Percentiles rank a stretch among this genome's conserved stretches.
Evolutionary conservation across 2,113 vertebrate species (phyloP).

Genomic region (Panthera tigris): DNA sequence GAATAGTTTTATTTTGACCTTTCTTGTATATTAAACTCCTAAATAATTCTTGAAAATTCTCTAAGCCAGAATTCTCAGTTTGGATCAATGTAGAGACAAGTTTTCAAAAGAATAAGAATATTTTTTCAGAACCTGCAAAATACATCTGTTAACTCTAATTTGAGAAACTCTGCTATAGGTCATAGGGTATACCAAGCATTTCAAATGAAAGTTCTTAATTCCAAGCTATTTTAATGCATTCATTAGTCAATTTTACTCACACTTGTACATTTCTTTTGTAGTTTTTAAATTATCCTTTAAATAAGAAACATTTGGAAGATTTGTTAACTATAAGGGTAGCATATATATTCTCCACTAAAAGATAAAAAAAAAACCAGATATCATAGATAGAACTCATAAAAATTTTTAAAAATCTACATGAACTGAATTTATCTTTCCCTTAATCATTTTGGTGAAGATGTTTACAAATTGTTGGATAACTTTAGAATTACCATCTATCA

Average conservation of each 20-base stretch:
- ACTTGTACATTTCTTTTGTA: background rate
- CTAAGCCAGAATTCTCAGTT: background rate
- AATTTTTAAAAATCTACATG: background rate
- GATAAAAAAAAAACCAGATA: background rate
- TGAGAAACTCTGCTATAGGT: background rate
- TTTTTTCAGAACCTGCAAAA: background rate
- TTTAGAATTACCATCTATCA: background rate
- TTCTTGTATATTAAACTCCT: background rate
- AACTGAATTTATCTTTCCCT: background rate
- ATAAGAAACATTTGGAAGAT: background rate
- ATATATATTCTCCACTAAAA: background rate
- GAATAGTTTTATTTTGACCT: background rate
- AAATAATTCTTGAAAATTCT: conserved; percentile 10
- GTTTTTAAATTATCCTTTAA: background rate
- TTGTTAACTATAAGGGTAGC: background rate
- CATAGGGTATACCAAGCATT: background rate
- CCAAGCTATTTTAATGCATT: background rate
- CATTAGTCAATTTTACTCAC: background rate
- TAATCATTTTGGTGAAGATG: background rate
- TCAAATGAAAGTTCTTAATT: background rate
- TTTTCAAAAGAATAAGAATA: background rate
- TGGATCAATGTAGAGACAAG: background rate
- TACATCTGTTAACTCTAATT: background rate
- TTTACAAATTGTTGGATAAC: background rate
- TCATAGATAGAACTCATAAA: background rate